Percentiles rank a stretch among this genome's conserved stretches.
These are phyloP conservation scores for Julus scandinavius DNA, from an alignment of 2,888 invertebrate genomes.

Conservation along the genomic window DNA sequence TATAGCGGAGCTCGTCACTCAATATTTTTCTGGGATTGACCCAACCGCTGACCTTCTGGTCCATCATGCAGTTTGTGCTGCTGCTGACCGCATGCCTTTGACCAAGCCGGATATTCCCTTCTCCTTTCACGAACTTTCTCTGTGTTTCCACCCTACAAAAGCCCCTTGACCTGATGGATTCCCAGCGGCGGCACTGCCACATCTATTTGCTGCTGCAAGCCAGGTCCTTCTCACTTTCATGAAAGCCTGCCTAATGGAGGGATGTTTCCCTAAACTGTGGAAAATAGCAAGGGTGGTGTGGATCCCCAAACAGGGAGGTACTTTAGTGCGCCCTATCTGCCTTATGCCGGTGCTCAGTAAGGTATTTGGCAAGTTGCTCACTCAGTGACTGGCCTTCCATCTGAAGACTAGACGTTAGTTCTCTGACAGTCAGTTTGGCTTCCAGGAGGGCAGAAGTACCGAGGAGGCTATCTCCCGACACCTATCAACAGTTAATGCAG, in stretches of 20 bases:
- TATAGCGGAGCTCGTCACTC: not conserved
- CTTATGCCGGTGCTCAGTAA: not conserved
- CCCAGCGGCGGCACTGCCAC: not conserved
- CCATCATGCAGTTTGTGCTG: not conserved
- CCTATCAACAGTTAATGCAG: not conserved
- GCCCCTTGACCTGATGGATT: not conserved
- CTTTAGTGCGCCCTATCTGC: not conserved
- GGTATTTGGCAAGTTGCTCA: conserved; percentile 17
- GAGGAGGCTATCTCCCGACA: not conserved
- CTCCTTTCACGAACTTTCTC: not conserved
- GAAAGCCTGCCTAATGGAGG: not conserved
- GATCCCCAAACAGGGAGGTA: not conserved
- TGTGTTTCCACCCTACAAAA: not conserved
- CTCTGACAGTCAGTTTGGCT: not conserved
- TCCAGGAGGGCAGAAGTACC: not conserved
- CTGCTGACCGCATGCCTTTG: too few relatives aligned
- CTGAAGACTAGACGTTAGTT: not conserved
- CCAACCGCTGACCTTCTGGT: not conserved
- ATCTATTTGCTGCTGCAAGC: not conserved
- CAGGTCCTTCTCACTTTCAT: not conserved
- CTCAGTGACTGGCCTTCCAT: not conserved
- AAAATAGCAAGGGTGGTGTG: not conserved
- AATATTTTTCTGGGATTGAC: not conserved
- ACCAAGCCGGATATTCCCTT: not conserved
- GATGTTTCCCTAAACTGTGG: not conserved